Percentiles rank a stretch among this genome's conserved stretches.
These are phyloP conservation scores for Leptopilina myrica DNA, from an alignment of 2,888 invertebrate species.

Conservation along the genomic window DNA sequence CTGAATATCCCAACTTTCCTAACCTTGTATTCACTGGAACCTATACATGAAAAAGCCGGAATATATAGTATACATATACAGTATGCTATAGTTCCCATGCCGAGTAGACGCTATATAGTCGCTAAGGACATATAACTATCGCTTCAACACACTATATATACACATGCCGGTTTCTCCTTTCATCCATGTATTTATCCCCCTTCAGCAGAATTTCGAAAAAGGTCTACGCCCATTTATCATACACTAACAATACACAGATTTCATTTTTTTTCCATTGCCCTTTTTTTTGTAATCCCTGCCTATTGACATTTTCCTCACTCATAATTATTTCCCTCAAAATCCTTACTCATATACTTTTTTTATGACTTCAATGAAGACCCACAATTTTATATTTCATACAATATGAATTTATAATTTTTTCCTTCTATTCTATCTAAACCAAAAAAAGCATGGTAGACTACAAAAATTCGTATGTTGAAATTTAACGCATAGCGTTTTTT, in stretches of 20 bases:
- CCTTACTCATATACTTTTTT: no score
- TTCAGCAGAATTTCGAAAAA: slow-evolving; percentile 21
- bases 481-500: slow-evolving; percentile 34
- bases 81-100: slow-evolving; percentile 24
- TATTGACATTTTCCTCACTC: no score
- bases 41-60: slow-evolving; percentile 20
- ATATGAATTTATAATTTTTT: no score
- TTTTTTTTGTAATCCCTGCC: slow-evolving; percentile 4
- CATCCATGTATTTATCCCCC: not conserved
- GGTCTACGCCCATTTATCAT: slow-evolving; percentile 40
- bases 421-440: no score
- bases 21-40: not conserved
- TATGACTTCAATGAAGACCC: no score
- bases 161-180: not conserved
- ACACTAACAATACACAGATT: slow-evolving; percentile 18
- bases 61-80: not conserved
- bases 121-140: slow-evolving; percentile 19
- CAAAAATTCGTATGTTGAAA: not conserved
- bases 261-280: not conserved
- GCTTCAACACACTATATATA: not conserved
- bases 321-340: no score
- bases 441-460: no score
- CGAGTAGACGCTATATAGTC: slow-evolving; percentile 16
- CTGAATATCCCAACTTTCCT: slow-evolving; percentile 23
- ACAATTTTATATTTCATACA: no score